Evolutionary conservation across 2,113 vertebrate species (phyloP), one percentile per base, ranked within the genome.

Genomic region (western clawed frog (Xenopus tropicalis)): DNA sequence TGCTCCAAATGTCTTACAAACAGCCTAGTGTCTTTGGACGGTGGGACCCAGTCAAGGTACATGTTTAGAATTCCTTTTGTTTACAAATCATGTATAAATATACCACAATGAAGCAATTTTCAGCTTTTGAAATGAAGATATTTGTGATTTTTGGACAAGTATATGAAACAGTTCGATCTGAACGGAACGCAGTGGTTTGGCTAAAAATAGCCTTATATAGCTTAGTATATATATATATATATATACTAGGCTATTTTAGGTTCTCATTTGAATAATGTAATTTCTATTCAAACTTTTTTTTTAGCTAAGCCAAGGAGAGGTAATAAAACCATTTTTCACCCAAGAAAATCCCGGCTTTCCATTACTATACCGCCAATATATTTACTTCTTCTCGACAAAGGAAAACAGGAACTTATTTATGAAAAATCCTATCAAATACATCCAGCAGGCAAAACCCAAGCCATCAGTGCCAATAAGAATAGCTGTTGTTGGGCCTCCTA

Each of bases 341-440:
- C 73, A 81, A 37, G 82, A 85, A 23, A 90, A 77, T 3, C 25
- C 74, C 21, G 43, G 86, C 67, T 90, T 86, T 80, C 89, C 94
- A n/a, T 80, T 97, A 70, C 86, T 98, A 78, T 89, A 97, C 81
- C 88, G 92, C 71, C 92, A 94, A 74, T 95, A 89, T 73, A 88
- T 99, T 85, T 99, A 98, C 83, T 97, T 96, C 82, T 93, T 98
- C 83, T 86, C 86, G 72, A 95, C 86, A 77, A 94, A 94, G 79
- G 86, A 92, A 85, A 96, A 91, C 78, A 92, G 82, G 77, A 88
- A 89, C 63, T 89, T 23, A 63, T 99, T 99, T 82, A 93, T 93
- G 85, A 85, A 87, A 79, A 94, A 98, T 79, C 96, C 97, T 17
- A 87, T 99, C 74, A 97, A 93, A 85, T 98, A 94, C 79, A 91